Percentiles rank a stretch among this genome's conserved stretches.
Evolutionary conservation across 2,888 invertebrate genomes (phyloP).

Genomic region (Celastrina argiolus): DNA sequence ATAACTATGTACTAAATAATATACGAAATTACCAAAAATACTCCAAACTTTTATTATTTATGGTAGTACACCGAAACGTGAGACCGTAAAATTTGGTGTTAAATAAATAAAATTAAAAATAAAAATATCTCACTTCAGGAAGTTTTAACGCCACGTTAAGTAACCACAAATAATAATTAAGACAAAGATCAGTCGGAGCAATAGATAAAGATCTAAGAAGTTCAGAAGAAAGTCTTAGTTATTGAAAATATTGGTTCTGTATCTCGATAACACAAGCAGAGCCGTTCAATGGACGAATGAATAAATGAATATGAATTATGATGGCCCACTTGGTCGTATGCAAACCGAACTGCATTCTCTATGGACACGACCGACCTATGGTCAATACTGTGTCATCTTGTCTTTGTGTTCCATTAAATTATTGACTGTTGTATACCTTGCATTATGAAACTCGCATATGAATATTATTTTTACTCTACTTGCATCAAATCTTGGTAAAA

Average conservation of each 20-base stretch:
- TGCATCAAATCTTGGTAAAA: background rate
- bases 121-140: too few species aligned
- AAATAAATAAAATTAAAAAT: too few species aligned
- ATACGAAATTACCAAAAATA: background rate
- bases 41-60: background rate
- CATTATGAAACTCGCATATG: background rate
- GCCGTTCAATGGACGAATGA: slow-evolving; percentile 17
- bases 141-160: too few species aligned
- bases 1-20: background rate
- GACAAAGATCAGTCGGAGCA: background rate
- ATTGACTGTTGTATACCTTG: slow-evolving; percentile 8
- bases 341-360: slow-evolving; percentile 12
- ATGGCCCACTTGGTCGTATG: slow-evolving; percentile 6
- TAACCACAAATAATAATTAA: background rate
- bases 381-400: slow-evolving; percentile 11
- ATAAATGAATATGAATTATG: slow-evolving; percentile 22
- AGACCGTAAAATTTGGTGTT: too few species aligned
- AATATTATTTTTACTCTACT: background rate
- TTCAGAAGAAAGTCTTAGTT: background rate
- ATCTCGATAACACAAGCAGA: background rate
- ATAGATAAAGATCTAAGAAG: background rate
- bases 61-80: too few species aligned
- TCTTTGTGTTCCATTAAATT: slow-evolving; percentile 9
- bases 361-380: background rate
- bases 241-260: background rate